phyloP scores from a whole-genome alignment of 2,797 vertebrate genomes.

The Rhincodon typus region DNA sequence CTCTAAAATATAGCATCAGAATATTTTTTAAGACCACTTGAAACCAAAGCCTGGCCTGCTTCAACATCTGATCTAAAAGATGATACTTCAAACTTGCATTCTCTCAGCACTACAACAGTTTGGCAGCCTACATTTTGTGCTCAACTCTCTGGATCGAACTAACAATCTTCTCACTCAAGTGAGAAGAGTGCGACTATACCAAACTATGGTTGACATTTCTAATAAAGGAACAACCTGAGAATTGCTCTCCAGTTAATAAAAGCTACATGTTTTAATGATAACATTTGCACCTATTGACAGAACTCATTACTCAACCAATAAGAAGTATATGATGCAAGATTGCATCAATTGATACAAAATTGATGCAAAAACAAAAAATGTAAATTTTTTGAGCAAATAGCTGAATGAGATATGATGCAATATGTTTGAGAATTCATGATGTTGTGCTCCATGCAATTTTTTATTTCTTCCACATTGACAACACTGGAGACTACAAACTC shows the following conservation, averaged over 20 bases:
- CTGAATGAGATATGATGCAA: not conserved
- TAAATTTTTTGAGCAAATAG: not conserved
- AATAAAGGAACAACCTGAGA: not conserved
- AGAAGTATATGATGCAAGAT: not conserved
- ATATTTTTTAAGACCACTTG: not conserved
- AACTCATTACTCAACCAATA: not conserved
- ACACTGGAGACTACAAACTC: not conserved
- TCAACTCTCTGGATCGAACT: not conserved
- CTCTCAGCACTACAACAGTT: not conserved
- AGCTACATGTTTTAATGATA: not conserved
- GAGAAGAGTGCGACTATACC: not conserved
- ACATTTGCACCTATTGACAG: not conserved
- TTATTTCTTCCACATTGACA: not conserved
- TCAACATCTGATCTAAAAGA: not conserved
- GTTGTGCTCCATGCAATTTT: not conserved
- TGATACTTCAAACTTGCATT: not conserved
- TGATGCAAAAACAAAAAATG: too few relatives aligned
- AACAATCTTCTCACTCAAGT: not conserved
- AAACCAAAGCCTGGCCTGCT: not conserved
- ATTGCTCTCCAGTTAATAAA: not conserved
- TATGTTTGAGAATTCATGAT: not conserved
- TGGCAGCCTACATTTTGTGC: not conserved
- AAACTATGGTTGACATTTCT: not conserved
- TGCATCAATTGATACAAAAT: too few relatives aligned
- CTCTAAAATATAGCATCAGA: not conserved